A percentile compares a stretch with the other conserved stretches of the same genome.
Conservation (phyloP, 2,888 invertebrate genomes). For the Phyto melanocephala region DNA sequence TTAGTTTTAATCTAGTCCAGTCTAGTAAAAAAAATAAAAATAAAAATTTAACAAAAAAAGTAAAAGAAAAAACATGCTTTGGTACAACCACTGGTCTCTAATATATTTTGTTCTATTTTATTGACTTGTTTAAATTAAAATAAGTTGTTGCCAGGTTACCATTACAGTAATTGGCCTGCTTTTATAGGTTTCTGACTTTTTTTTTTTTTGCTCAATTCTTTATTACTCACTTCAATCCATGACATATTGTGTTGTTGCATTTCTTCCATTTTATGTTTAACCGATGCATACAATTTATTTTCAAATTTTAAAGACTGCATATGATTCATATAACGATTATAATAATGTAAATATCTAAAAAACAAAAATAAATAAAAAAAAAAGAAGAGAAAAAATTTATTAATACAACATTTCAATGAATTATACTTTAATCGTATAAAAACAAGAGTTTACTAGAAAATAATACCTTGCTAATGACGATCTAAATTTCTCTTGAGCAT, state of each 20-base stretch:
- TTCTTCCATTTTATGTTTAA: slow-evolving; percentile 99
- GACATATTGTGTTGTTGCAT: slow-evolving; percentile 99
- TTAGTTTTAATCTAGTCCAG: too few relatives aligned
- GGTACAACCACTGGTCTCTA: too few relatives aligned
- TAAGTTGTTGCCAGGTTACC: too few relatives aligned
- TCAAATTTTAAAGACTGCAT: slow-evolving; percentile 99
- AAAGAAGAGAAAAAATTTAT: slow-evolving; percentile 73
- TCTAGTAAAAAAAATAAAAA: too few relatives aligned
- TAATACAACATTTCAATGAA: neutral
- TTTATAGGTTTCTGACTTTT: neutral
- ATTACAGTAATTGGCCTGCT: too few relatives aligned
- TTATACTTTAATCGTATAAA: too few relatives aligned
- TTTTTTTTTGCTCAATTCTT: neutral
- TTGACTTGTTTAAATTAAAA: too few relatives aligned
- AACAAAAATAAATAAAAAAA: neutral
- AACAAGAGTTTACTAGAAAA: too few relatives aligned
- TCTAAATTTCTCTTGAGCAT: slow-evolving; percentile 96
- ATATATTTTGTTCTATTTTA: too few relatives aligned
- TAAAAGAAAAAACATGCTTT: too few relatives aligned
- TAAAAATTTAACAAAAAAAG: too few relatives aligned
- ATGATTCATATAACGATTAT: slow-evolving; percentile 99
- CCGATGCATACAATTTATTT: slow-evolving; percentile 95
- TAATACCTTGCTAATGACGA: slow-evolving; percentile 95
- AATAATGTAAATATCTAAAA: slow-evolving; percentile 95
- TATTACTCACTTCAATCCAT: slow-evolving; percentile 92